These are phyloP conservation scores for Acrobasis suavella DNA, from an alignment of 2,888 invertebrate genomes.

Conservation along the genomic window DNA sequence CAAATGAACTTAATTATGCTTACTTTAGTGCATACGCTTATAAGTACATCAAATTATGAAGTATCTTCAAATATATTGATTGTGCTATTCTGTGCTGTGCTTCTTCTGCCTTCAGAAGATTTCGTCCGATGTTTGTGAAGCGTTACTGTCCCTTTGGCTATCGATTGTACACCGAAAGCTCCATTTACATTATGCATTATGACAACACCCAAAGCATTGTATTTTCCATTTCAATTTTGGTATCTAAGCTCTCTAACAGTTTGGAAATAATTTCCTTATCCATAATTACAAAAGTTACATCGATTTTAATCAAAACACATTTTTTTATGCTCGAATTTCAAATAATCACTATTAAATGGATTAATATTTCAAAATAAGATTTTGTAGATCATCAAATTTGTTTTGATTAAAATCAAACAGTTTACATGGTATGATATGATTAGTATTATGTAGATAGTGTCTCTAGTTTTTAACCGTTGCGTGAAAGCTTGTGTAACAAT, in stretches of 20 bases:
- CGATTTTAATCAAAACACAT: neutral
- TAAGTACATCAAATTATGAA: neutral
- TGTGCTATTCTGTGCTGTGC: constrained; percentile 34
- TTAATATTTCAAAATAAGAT: too few species aligned
- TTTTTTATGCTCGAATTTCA: neutral
- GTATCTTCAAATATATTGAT: neutral
- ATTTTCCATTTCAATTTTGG: neutral
- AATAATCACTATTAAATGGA: neutral
- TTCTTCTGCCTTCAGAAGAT: constrained; percentile 27
- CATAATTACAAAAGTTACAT: neutral
- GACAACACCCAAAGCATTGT: constrained; percentile 46
- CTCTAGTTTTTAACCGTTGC: constrained; percentile 33
- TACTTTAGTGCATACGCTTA: neutral
- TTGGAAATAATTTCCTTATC: neutral
- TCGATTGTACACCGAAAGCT: constrained; percentile 50
- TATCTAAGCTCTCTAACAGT: neutral
- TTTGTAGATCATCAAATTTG: too few species aligned
- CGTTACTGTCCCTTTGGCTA: constrained; percentile 60
- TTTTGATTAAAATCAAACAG: too few species aligned
- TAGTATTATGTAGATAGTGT: neutral
- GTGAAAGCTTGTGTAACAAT: constrained; percentile 50
- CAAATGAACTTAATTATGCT: too few species aligned
- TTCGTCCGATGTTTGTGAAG: constrained; percentile 29
- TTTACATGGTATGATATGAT: too few species aligned
- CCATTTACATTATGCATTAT: constrained; percentile 16